Percentiles rank a stretch among this genome's conserved stretches.
Evolutionary conservation across 2,888 invertebrate species (phyloP).

Genomic region (Terebella lapidaria): DNA sequence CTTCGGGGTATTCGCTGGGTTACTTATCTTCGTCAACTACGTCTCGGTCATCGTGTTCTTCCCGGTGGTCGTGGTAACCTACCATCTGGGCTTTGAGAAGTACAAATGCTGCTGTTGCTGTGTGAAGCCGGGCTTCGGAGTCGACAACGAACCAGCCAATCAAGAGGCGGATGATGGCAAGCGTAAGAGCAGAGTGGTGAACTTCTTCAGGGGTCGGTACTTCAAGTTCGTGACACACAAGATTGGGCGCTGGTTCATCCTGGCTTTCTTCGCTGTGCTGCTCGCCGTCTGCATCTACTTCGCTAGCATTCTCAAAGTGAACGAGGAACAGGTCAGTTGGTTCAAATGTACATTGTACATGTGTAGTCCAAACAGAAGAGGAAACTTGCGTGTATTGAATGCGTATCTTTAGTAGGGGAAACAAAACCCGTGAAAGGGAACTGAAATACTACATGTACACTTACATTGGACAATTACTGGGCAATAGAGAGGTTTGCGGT

Average conservation of each 20-base stretch:
- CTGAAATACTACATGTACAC: no score
- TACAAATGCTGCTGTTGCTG: conserved; percentile 25
- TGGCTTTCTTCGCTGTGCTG: conserved; percentile 13
- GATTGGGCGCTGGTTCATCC: conserved; percentile 2
- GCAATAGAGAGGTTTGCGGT: no score
- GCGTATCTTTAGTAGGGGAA: no score
- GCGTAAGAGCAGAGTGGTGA: conserved; percentile 11
- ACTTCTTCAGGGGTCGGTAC: conserved; percentile 28
- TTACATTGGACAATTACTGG: no score
- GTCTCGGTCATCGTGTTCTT: conserved; percentile 46
- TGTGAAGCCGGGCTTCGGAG: background rate
- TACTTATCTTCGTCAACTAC: conserved; percentile 43
- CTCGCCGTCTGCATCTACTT: conserved; percentile 31
- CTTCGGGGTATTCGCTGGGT: conserved; percentile 41
- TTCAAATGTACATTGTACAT: no score
- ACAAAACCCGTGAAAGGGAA: no score
- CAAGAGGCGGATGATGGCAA: background rate
- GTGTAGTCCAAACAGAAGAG: no score
- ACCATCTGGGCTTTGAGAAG: conserved; percentile 26
- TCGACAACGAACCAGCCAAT: background rate
- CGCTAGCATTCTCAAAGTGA: conserved; percentile 32
- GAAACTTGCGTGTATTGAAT: no score
- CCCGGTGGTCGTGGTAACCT: conserved; percentile 34
- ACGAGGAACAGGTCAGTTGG: conserved; percentile 35
- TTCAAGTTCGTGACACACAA: conserved; percentile 33